phyloP scores from a whole-genome alignment of 2,113 vertebrate genomes.

The Neolamprologus cancellatus region DNA sequence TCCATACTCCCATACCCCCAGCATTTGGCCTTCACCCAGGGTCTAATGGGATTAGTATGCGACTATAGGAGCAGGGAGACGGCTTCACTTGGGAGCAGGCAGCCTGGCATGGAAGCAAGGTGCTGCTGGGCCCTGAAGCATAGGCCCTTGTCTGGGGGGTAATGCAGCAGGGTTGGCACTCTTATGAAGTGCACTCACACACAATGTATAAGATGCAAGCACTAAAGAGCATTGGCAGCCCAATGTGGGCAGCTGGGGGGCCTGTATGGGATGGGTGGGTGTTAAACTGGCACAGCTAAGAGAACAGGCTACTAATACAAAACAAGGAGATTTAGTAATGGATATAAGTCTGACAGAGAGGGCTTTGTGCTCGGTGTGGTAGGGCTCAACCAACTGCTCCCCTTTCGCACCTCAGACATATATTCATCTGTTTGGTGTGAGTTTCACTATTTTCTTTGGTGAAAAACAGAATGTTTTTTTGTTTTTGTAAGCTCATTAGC shows the following conservation, averaged over 20 bases:
- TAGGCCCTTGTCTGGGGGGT: constrained; percentile 38
- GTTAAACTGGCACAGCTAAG: constrained; percentile 48
- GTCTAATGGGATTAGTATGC: constrained; percentile 62
- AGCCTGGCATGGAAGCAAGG: constrained; percentile 57
- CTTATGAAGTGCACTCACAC: constrained; percentile 30
- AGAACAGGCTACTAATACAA: constrained; percentile 59
- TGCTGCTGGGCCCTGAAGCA: constrained; percentile 42
- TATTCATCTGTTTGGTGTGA: background rate
- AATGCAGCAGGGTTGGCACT: constrained; percentile 55
- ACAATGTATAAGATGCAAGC: constrained; percentile 52
- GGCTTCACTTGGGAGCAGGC: constrained; percentile 27
- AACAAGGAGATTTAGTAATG: constrained; percentile 60
- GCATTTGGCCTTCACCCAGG: constrained; percentile 52
- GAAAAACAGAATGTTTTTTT: background rate
- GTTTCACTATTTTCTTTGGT: background rate
- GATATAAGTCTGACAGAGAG: constrained; percentile 47
- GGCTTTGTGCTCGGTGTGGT: constrained; percentile 43
- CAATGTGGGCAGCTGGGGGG: constrained; percentile 64
- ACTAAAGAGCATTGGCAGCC: constrained; percentile 62
- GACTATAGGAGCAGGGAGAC: constrained; percentile 45
- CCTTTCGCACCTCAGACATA: constrained; percentile 7
- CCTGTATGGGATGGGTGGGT: constrained; percentile 45
- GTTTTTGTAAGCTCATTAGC: background rate
- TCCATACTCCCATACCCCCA: background rate
- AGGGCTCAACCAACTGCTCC: constrained; percentile 28